phyloP scores from a whole-genome alignment of 2,113 vertebrate genomes.

The Bombycilla garrulus region DNA sequence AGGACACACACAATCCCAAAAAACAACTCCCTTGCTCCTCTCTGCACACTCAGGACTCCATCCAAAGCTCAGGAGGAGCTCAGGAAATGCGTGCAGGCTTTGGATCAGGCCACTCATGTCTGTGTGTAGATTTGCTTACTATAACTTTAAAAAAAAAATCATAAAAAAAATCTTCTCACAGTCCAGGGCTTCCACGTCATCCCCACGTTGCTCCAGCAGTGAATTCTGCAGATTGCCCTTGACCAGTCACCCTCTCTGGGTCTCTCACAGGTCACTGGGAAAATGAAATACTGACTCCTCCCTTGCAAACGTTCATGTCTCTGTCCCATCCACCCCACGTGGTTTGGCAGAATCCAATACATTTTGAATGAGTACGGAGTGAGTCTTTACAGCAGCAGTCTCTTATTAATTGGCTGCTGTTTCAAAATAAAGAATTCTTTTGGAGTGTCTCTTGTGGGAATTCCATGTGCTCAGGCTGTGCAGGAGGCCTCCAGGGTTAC shows the following conservation, averaged over 20 bases:
- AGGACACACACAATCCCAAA: background rate
- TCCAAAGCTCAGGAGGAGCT: background rate
- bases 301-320: background rate
- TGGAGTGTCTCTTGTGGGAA: slow-evolving; percentile 37
- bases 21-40: background rate
- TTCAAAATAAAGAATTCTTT: background rate
- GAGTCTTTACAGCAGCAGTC: background rate
- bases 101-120: background rate
- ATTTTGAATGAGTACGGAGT: background rate
- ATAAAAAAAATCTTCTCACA: background rate
- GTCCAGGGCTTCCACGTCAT: background rate
- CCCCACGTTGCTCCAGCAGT: background rate
- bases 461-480: background rate
- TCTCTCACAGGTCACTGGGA: background rate
- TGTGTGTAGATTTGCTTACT: background rate
- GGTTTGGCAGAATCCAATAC: background rate
- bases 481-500: slow-evolving; percentile 23
- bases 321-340: background rate
- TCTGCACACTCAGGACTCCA: background rate
- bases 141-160: background rate
- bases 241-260: background rate
- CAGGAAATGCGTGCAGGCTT: background rate
- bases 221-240: background rate
- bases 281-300: background rate
- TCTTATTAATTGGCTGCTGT: slow-evolving; percentile 17